Evolutionary conservation across 2,113 vertebrate species (phyloP).

Genomic region (Brienomyrus longianalis): DNA sequence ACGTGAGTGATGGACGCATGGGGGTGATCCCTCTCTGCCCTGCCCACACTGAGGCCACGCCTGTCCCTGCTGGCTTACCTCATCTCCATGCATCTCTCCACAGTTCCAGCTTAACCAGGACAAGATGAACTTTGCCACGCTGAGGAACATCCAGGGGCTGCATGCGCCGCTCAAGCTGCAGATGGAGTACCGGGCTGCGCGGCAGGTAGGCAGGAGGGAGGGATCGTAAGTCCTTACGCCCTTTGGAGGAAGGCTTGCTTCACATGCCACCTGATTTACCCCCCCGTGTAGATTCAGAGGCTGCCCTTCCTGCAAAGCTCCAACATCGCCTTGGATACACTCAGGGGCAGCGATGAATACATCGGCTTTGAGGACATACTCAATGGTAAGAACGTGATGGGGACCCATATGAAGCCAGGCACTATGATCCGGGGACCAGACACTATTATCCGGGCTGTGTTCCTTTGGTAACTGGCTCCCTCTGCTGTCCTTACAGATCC

Average conservation of each 20-base stretch:
- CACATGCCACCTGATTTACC: background rate
- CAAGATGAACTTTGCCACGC: slow-evolving; percentile 79
- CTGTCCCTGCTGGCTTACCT: background rate
- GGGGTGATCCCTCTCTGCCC: background rate
- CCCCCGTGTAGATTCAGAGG: slow-evolving; percentile 71
- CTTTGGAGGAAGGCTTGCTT: background rate
- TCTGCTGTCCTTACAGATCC: slow-evolving; percentile 68
- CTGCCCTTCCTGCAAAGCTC: slow-evolving; percentile 89
- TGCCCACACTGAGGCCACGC: background rate
- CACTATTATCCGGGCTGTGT: background rate
- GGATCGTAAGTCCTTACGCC: background rate
- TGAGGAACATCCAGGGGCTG: slow-evolving; percentile 88
- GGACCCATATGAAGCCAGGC: background rate
- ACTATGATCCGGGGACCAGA: background rate
- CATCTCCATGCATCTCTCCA: background rate
- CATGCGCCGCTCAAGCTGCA: slow-evolving; percentile 85
- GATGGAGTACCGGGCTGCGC: slow-evolving; percentile 87
- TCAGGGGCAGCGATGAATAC: slow-evolving; percentile 76
- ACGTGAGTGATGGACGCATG: slow-evolving; percentile 67
- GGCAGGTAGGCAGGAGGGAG: slow-evolving; percentile 62
- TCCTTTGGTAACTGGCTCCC: slow-evolving; percentile 9
- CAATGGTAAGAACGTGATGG: slow-evolving; percentile 64
- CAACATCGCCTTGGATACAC: slow-evolving; percentile 81
- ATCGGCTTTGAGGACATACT: slow-evolving; percentile 92
- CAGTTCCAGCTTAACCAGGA: slow-evolving; percentile 87